Evolutionary conservation across 1,140 invertebrate genomes (phyloP).

Genomic region (Drosophila busckii): DNA sequence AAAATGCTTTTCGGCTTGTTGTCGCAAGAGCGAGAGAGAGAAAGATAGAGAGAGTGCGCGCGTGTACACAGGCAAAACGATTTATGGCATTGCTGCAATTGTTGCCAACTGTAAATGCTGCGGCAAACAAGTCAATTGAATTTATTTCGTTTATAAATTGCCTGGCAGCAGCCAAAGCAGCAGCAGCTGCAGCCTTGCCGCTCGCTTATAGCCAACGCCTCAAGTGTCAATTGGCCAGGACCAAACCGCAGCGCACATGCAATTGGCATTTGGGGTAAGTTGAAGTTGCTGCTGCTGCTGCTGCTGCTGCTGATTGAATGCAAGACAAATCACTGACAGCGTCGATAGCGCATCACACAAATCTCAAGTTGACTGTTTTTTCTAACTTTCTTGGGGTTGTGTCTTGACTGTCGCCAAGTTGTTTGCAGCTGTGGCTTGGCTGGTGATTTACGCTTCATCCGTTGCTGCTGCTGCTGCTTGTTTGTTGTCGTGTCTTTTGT

Average conservation of each 20-base stretch:
- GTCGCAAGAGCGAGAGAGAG: background rate
- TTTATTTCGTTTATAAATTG: conserved; percentile 78
- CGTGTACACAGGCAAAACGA: conserved; percentile 46
- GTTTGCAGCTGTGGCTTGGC: conserved; percentile 25
- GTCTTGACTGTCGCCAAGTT: background rate
- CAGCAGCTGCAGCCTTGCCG: conserved; percentile 14
- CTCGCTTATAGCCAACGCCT: conserved; percentile 36
- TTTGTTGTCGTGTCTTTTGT: conserved; percentile 24
- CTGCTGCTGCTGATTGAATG: conserved; percentile 30
- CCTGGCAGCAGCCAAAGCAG: conserved; percentile 21
- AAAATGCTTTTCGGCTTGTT: conserved; percentile 7
- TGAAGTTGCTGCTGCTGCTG: conserved; percentile 2
- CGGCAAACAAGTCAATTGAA: conserved; percentile 77
- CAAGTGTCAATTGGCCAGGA: conserved; percentile 67
- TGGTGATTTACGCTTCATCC: conserved; percentile 43
- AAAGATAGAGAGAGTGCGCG: conserved; percentile 4
- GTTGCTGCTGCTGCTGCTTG: conserved; percentile 34
- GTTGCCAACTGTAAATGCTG: conserved; percentile 77
- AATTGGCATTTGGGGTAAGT: too few relatives aligned
- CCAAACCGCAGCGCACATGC: conserved; percentile 1
- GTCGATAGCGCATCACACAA: conserved; percentile 46
- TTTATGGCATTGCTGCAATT: conserved; percentile 77
- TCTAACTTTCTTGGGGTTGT: background rate
- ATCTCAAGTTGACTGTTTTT: background rate
- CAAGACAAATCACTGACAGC: conserved; percentile 68